These are phyloP conservation scores for Struthidea cinerea DNA, from an alignment of 2,113 vertebrate genomes.

Conservation along the genomic window DNA sequence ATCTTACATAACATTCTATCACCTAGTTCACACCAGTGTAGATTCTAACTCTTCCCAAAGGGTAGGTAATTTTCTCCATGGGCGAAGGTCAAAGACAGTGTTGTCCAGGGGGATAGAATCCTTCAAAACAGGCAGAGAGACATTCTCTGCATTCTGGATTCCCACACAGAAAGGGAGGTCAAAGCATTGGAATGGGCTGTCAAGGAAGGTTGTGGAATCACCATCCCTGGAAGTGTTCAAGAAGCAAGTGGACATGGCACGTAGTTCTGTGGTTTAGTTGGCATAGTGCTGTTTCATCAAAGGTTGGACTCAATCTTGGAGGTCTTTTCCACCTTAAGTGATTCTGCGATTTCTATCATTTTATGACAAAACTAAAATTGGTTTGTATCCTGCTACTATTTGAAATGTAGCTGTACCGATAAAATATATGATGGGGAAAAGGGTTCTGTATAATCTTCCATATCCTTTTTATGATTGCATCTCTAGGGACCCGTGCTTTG, in stretches of 20 bases:
- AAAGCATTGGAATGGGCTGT: background rate
- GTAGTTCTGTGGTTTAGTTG: background rate
- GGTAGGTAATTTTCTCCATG: no score
- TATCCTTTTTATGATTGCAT: background rate
- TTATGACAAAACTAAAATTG: background rate
- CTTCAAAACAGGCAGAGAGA: no score
- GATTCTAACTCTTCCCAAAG: no score
- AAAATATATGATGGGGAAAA: background rate
- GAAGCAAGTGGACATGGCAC: background rate
- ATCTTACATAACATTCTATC: no score
- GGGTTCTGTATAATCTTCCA: background rate
- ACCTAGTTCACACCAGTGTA: no score
- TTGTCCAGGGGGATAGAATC: no score
- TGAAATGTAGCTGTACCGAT: background rate
- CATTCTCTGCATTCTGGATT: no score
- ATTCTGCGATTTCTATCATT: background rate
- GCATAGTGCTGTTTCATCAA: fast-evolving
- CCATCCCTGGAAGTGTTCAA: background rate
- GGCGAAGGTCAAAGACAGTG: no score
- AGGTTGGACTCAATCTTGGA: fast-evolving
- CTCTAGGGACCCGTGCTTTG: background rate
- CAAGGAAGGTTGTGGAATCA: background rate
- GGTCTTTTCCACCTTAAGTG: background rate
- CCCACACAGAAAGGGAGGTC: background rate
- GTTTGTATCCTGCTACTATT: background rate